Base-by-base conservation (phyloP, 2,113 vertebrate species). In the Paralichthys olivaceus region DNA sequence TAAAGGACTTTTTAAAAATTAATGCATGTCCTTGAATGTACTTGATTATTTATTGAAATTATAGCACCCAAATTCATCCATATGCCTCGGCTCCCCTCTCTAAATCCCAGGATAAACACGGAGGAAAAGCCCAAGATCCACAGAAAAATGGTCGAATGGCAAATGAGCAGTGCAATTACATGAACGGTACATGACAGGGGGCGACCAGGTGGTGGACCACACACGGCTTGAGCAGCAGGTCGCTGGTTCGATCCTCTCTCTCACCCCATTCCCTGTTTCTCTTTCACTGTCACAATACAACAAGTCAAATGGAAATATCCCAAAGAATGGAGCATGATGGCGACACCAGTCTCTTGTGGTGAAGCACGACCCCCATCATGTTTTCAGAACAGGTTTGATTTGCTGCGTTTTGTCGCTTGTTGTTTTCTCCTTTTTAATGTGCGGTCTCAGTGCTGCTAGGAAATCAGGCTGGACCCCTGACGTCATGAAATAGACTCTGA, bases 31-130 rank as follows among this genome's bases (percentile, higher is more conserved):
- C 69, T 69, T 83, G 55, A 69, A 69, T 32, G 57, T 53, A 55
- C 43, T 75, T 86, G 60, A 84, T 79, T 88, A 84, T 87, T 89
- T 83, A 87, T 86, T 86, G 60, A 77, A 76, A 77, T 77, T 14
- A 47, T 47, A 15, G 34, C 60, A 34, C 26, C 25, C 5, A 56
- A 68, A 82, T 54, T 77, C 69, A 62, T 47, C 47, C 55, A 14
- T 25, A 60, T 67, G 61, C 64, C 29, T n/a, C 65, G 1, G 57
- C 62, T 68, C 22, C 26, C 3, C 49, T 28, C 14, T 19, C 53
- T 54, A 72, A 67, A 70, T 79, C 80, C 78, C 2, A 0, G 73
- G 79, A 77, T 84, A 74, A 74, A 29, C 60, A 66, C 49, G 1
- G 58, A 71, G 69, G 75, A 28, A 72, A 68, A 26, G 23, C n/a